These are phyloP conservation scores for Oreonectes daqikongensis DNA, from an alignment of 2,797 vertebrate genomes.

Conservation along the genomic window DNA sequence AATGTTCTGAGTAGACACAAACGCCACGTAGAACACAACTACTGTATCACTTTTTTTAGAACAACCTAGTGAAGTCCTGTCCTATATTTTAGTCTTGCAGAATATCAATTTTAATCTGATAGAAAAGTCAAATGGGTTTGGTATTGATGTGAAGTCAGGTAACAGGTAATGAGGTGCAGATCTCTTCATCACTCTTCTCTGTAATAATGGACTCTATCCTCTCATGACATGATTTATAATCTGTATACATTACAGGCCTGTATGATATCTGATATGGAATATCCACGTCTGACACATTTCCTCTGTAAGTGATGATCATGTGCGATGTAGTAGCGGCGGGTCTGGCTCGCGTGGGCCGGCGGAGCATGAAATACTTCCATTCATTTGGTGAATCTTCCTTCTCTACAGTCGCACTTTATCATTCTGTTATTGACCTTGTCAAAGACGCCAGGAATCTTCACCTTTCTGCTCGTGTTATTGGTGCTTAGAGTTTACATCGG, in stretches of 20 bases:
- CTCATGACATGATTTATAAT: conserved; percentile 7
- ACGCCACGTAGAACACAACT: no score
- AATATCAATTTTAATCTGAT: neutral
- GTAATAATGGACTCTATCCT: neutral
- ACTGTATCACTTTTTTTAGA: no score
- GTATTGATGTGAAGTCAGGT: neutral
- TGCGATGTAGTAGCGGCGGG: conserved; percentile 8
- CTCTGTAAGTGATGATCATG: neutral
- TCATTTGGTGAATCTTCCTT: conserved; percentile 18
- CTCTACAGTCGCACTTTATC: neutral
- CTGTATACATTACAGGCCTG: neutral
- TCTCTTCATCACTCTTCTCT: neutral
- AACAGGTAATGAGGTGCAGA: conserved; percentile 6
- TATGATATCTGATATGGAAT: conserved; percentile 1
- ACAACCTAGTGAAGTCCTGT: neutral
- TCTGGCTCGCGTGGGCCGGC: neutral
- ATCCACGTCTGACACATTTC: no score
- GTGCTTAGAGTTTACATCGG: conserved; percentile 54
- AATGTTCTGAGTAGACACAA: neutral
- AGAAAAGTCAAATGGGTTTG: neutral
- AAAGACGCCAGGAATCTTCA: neutral
- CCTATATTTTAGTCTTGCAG: neutral
- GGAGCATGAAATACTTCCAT: conserved; percentile 8
- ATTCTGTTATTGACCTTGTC: conserved; percentile 41
- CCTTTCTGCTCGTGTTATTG: conserved; percentile 3